phyloP scores from a whole-genome alignment of 2,888 invertebrate genomes.

The Mythimna impura region DNA sequence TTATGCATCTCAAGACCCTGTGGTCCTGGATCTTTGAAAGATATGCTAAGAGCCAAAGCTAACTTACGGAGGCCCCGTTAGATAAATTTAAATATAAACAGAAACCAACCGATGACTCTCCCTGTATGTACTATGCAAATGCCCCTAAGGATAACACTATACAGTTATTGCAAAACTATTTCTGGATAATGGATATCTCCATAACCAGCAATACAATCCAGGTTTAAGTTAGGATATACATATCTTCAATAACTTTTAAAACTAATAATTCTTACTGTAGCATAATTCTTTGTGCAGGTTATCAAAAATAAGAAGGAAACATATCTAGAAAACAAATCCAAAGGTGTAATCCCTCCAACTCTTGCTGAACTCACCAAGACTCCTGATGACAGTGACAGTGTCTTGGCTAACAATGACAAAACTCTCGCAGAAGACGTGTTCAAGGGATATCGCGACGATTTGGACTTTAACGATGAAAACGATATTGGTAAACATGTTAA shows the following conservation, averaged over 20 bases:
- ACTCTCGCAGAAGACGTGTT: slow-evolving; percentile 89
- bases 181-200: too few relatives aligned
- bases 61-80: too few relatives aligned
- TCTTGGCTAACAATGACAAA: slow-evolving; percentile 74
- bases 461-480: slow-evolving; percentile 95
- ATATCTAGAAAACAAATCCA: slow-evolving; percentile 87
- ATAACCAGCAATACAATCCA: too few relatives aligned
- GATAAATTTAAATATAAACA: too few relatives aligned
- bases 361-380: slow-evolving; percentile 80
- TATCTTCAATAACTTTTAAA: background rate
- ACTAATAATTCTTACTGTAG: background rate
- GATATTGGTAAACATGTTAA: slow-evolving; percentile 90
- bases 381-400: slow-evolving; percentile 77
- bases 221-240: too few relatives aligned
- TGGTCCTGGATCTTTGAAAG: too few relatives aligned
- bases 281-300: slow-evolving; percentile 75
- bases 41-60: too few relatives aligned
- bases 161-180: too few relatives aligned
- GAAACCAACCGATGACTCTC: too few relatives aligned
- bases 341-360: slow-evolving; percentile 83
- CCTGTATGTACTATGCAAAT: too few relatives aligned
- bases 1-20: too few relatives aligned
- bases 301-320: slow-evolving; percentile 91
- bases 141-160: too few relatives aligned
- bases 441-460: slow-evolving; percentile 93